A percentile compares a stretch with the other conserved stretches of the same genome.
These are phyloP conservation scores for Brachyptera risi DNA, from an alignment of 2,888 invertebrate species.

Conservation along the genomic window DNA sequence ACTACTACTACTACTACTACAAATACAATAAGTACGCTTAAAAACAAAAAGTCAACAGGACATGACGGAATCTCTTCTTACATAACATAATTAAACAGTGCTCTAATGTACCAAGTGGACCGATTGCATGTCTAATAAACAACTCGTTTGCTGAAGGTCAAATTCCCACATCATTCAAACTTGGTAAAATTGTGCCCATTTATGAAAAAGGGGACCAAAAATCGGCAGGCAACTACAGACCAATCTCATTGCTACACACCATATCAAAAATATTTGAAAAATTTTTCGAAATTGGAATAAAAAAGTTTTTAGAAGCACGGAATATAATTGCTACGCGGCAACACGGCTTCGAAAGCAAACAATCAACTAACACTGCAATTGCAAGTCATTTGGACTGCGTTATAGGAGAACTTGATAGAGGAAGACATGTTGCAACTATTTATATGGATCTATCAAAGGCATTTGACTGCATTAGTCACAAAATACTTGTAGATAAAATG, in stretches of 20 bases:
- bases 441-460: no score
- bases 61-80: neutral
- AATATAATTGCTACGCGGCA: neutral
- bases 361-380: neutral
- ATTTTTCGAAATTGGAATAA: neutral
- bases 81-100: neutral
- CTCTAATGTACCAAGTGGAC: neutral
- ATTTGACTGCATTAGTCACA: no score
- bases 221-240: neutral
- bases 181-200: neutral
- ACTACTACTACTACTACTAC: no score
- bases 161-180: neutral
- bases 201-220: neutral
- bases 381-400: neutral
- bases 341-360: neutral
- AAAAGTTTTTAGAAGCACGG: neutral
- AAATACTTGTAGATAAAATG: no score
- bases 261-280: slow-evolving; percentile 5
- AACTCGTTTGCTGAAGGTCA: neutral
- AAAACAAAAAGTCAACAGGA: neutral
- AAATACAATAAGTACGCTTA: neutral
- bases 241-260: no score
- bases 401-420: neutral
- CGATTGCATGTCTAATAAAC: neutral
- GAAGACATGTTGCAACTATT: neutral